These are phyloP conservation scores for Yasuhikotakia modesta DNA, from an alignment of 2,797 vertebrate species.

Conservation along the genomic window DNA sequence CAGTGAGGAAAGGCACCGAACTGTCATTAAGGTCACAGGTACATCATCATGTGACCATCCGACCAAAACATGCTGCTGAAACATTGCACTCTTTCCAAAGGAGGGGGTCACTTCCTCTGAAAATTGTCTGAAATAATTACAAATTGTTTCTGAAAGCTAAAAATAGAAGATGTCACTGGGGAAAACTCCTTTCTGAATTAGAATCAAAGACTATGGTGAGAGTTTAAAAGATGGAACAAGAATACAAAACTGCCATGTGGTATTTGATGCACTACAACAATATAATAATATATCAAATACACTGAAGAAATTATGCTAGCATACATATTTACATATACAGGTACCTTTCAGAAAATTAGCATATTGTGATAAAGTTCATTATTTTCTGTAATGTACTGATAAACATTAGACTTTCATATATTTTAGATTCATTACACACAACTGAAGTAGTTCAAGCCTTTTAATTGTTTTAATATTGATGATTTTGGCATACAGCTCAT, in stretches of 20 bases:
- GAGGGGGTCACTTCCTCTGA: slow-evolving; percentile 64
- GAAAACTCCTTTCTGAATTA: background rate
- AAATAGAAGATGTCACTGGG: background rate
- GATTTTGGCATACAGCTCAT: no score
- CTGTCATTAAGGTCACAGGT: slow-evolving; percentile 77
- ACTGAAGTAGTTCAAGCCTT: no score
- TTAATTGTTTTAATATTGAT: no score
- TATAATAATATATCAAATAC: background rate
- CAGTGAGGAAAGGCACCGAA: background rate
- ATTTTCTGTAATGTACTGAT: no score
- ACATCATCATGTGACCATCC: slow-evolving; percentile 72
- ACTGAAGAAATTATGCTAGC: background rate
- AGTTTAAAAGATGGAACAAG: background rate
- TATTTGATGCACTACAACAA: background rate
- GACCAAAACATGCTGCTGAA: slow-evolving; percentile 67
- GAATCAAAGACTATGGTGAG: background rate
- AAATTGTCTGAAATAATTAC: slow-evolving; percentile 74
- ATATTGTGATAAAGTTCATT: no score
- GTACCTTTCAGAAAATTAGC: no score
- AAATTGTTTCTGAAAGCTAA: slow-evolving; percentile 68
- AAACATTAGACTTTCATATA: no score
- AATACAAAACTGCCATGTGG: background rate
- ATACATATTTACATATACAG: no score
- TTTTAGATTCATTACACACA: no score
- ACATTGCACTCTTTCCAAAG: slow-evolving; percentile 67